A percentile compares a stretch with the other conserved stretches of the same genome.
These are phyloP conservation scores for Trissolcus japonicus DNA, from an alignment of 2,888 invertebrate species.

Conservation along the genomic window DNA sequence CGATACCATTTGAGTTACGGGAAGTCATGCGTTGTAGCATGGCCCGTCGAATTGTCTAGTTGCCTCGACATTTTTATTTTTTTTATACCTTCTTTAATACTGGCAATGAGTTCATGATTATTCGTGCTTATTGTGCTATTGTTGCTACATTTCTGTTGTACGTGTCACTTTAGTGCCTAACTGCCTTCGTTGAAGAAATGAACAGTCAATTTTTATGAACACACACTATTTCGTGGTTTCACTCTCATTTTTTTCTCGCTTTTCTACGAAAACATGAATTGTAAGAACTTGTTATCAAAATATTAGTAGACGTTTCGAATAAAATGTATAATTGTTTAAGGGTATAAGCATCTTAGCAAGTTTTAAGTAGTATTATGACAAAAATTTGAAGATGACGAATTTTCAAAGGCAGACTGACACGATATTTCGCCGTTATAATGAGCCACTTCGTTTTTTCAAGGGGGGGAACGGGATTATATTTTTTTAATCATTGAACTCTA, in stretches of 20 bases:
- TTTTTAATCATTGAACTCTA: conserved; percentile 49
- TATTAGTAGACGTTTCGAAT: conserved; percentile 39
- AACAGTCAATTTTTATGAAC: conserved; percentile 10
- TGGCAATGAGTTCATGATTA: conserved; percentile 21
- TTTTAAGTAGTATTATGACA: conserved; percentile 26
- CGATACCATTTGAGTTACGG: conserved; percentile 25
- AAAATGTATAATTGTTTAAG: conserved; percentile 37
- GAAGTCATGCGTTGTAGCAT: conserved; percentile 70
- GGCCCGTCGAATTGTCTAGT: conserved; percentile 56
- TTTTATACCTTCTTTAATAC: conserved; percentile 25
- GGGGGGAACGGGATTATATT: conserved; percentile 37
- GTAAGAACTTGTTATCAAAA: conserved; percentile 44
- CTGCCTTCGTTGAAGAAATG: conserved; percentile 42
- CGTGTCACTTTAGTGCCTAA: conserved; percentile 57
- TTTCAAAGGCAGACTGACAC: conserved; percentile 49
- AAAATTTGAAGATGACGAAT: conserved; percentile 1
- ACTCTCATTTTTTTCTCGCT: conserved; percentile 3
- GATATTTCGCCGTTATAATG: conserved; percentile 38
- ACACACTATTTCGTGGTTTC: conserved; percentile 2
- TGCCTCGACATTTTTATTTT: conserved; percentile 35
- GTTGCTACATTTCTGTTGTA: conserved; percentile 58
- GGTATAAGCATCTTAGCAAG: background rate
- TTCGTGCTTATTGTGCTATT: conserved; percentile 23
- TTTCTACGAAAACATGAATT: conserved; percentile 16
- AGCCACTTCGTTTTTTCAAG: conserved; percentile 26